Percentiles rank a stretch among this genome's conserved stretches.
phyloP scores from a whole-genome alignment of 2,888 invertebrate genomes.

The Oligia strigilis region DNA sequence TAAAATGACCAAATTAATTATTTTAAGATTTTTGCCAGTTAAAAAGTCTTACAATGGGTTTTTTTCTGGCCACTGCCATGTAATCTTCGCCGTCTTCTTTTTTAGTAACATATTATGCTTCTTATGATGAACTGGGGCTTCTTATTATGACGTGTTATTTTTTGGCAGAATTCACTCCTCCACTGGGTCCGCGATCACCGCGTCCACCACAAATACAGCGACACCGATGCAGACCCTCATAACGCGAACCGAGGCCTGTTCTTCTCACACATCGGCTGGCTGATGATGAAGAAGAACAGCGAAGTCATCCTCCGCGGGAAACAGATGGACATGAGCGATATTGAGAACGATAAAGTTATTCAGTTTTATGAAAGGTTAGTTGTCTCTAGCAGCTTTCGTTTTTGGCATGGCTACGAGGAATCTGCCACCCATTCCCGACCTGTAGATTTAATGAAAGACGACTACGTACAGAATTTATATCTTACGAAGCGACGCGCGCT shows the following conservation, averaged over 20 bases:
- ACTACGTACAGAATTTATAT: neutral
- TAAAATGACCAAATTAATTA: too few relatives aligned
- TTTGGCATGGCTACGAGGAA: neutral
- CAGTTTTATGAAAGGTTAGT: constrained; percentile 93
- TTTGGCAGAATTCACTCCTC: constrained; percentile 81
- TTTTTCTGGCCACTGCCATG: neutral
- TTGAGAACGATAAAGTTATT: constrained; percentile 93
- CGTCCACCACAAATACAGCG: constrained; percentile 95
- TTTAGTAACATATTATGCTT: neutral
- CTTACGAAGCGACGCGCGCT: too few relatives aligned
- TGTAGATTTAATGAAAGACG: neutral
- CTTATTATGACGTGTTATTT: neutral
- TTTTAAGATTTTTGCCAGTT: neutral
- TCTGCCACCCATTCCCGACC: neutral
- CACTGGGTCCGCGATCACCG: constrained; percentile 93
- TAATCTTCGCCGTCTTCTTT: neutral
- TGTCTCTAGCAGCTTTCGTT: neutral
- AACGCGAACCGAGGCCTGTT: constrained; percentile 96
- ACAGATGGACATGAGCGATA: constrained; percentile 94
- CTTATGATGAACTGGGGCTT: neutral
- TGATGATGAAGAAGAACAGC: constrained; percentile 95
- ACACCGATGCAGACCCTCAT: constrained; percentile 96
- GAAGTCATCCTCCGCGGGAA: constrained; percentile 94
- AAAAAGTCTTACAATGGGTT: neutral
- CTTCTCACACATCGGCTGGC: constrained; percentile 97